These are phyloP conservation scores for Dunckerocampus dactyliophorus DNA, from an alignment of 2,113 vertebrate genomes.

Conservation along the genomic window DNA sequence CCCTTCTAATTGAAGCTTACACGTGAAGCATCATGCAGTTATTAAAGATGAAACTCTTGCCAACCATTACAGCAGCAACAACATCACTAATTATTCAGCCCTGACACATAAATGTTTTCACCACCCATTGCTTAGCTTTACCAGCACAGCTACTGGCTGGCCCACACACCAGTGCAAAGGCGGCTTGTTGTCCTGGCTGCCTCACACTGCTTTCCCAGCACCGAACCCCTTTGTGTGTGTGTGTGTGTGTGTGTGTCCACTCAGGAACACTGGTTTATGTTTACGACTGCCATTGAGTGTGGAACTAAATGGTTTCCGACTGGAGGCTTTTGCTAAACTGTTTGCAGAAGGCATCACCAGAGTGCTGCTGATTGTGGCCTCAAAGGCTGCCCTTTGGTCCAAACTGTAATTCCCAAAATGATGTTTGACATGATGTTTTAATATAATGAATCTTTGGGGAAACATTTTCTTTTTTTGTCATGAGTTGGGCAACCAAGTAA, in stretches of 20 bases:
- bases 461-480: slow-evolving; percentile 16
- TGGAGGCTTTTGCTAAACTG: slow-evolving; percentile 36
- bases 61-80: slow-evolving; percentile 54
- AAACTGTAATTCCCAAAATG: slow-evolving; percentile 6
- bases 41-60: slow-evolving; percentile 42
- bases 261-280: slow-evolving; percentile 46
- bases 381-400: slow-evolving; percentile 29
- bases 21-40: slow-evolving; percentile 21
- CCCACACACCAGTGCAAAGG: slow-evolving; percentile 51
- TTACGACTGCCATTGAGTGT: slow-evolving; percentile 47
- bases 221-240: slow-evolving; percentile 31
- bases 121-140: slow-evolving; percentile 49
- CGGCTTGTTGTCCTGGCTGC: slow-evolving; percentile 44
- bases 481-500: slow-evolving; percentile 10
- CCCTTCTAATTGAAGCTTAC: slow-evolving; percentile 10
- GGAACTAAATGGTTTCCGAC: slow-evolving; percentile 60
- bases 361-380: slow-evolving; percentile 47
- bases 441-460: slow-evolving; percentile 16
- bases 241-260: slow-evolving; percentile 23
- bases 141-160: slow-evolving; percentile 42
- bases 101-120: slow-evolving; percentile 45
- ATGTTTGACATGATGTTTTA: slow-evolving; percentile 7
- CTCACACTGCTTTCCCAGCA: slow-evolving; percentile 60
- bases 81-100: slow-evolving; percentile 44
- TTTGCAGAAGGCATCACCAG: slow-evolving; percentile 48